Conservation (phyloP, 64 coral and sea anemone species). For the Cladopsammia gracilis region DNA sequence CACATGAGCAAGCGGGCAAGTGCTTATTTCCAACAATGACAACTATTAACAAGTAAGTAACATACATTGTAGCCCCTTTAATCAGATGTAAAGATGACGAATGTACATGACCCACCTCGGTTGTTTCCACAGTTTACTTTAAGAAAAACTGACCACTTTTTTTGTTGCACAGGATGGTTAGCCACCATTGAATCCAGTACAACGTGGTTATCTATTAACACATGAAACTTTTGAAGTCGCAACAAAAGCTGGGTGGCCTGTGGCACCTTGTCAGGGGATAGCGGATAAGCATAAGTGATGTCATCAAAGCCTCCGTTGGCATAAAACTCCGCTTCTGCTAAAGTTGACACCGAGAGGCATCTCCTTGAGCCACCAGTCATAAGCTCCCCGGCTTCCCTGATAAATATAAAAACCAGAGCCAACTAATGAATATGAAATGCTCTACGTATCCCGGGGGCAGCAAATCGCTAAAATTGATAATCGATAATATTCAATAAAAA, state of each 20-base stretch:
- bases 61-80: no score
- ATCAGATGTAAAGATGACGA: no score
- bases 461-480: no score
- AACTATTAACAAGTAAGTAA: no score
- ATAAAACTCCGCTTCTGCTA: constrained; percentile 94
- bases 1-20: no score
- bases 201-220: constrained; percentile 82
- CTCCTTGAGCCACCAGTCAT: constrained; percentile 83
- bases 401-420: neutral
- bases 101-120: constrained; percentile 63
- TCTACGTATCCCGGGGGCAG: no score
- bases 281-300: constrained; percentile 96
- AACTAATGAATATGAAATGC: no score
- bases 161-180: constrained; percentile 41
- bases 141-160: constrained; percentile 87
- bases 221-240: constrained; percentile 74
- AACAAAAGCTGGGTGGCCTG: constrained; percentile 69
- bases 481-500: no score
- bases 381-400: constrained; percentile 77
- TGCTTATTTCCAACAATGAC: no score
- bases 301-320: constrained; percentile 81
- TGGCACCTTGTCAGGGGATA: constrained; percentile 87
- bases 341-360: constrained; percentile 90
- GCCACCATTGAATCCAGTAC: constrained; percentile 67
- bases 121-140: constrained; percentile 85